Conservation (phyloP, 2,113 vertebrate genomes). For the Gymnarchus niloticus region DNA sequence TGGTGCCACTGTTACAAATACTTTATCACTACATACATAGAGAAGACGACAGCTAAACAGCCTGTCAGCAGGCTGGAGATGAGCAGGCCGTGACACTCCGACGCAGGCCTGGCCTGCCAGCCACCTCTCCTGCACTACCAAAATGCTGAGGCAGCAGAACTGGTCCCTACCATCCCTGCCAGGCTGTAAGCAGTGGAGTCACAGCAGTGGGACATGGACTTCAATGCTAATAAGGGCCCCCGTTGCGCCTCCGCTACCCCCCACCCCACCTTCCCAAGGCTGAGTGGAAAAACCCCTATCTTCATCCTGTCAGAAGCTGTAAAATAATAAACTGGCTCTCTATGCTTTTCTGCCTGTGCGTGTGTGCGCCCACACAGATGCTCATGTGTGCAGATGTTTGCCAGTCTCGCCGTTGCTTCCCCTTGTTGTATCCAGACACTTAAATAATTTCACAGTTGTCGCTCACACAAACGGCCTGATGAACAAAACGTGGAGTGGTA, state of each 20-base stretch:
- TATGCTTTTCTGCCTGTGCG: neutral
- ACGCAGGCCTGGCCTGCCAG: neutral
- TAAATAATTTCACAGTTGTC: conserved; percentile 12
- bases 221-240: conserved; percentile 60
- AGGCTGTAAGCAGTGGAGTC: conserved; percentile 32
- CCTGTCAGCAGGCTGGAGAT: neutral
- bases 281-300: conserved; percentile 25
- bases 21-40: neutral
- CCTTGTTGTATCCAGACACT: neutral
- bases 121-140: neutral
- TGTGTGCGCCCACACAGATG: neutral
- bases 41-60: neutral
- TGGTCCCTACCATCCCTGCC: conserved; percentile 21
- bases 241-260: neutral
- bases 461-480: neutral
- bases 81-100: neutral
- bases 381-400: conserved; percentile 19
- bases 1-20: neutral
- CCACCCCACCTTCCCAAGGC: neutral
- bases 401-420: neutral
- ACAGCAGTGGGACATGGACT: conserved; percentile 60
- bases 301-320: conserved; percentile 44
- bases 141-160: conserved; percentile 38
- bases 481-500: neutral
- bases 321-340: conserved; percentile 31